A percentile compares a stretch with the other conserved stretches of the same genome.
Evolutionary conservation across 23 tunicate genomes (phyloP).

Genomic region (Styela plicata): DNA sequence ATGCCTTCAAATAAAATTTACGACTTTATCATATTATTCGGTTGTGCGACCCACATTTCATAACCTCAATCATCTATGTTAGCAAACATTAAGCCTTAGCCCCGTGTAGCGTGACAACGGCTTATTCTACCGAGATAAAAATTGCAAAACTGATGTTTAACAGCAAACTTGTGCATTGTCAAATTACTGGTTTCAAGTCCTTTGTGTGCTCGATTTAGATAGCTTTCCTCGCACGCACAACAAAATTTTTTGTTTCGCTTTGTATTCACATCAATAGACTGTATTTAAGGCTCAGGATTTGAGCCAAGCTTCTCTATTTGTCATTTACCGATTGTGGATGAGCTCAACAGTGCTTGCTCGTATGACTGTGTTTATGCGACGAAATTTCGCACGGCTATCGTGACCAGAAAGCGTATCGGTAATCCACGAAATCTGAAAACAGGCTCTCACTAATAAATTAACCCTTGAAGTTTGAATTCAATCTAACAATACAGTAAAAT

Average conservation of each 20-base stretch:
- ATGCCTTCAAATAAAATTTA: too few species aligned
- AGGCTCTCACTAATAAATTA: not conserved
- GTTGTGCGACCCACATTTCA: not conserved
- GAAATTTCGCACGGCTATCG: conserved; percentile 29
- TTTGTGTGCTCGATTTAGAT: not conserved
- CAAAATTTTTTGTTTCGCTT: not conserved
- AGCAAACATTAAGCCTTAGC: not conserved
- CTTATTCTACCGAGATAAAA: not conserved
- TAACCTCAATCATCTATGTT: not conserved
- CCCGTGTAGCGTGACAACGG: not conserved
- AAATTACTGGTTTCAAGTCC: not conserved
- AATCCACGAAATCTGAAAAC: conserved; percentile 19
- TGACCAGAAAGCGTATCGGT: not conserved
- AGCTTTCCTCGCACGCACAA: not conserved
- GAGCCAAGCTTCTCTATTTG: too few species aligned
- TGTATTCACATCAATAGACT: too few species aligned
- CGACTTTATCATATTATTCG: too few species aligned
- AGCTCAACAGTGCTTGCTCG: too few species aligned
- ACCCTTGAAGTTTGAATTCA: not conserved
- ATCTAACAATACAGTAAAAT: not conserved
- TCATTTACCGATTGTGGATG: too few species aligned
- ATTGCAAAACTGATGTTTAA: not conserved
- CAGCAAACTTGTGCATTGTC: not conserved
- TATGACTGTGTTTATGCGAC: too few species aligned
- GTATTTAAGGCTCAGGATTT: too few species aligned